Evolutionary conservation across 1,140 invertebrate genomes (phyloP).

Genomic region (Drosophila busckii): DNA sequence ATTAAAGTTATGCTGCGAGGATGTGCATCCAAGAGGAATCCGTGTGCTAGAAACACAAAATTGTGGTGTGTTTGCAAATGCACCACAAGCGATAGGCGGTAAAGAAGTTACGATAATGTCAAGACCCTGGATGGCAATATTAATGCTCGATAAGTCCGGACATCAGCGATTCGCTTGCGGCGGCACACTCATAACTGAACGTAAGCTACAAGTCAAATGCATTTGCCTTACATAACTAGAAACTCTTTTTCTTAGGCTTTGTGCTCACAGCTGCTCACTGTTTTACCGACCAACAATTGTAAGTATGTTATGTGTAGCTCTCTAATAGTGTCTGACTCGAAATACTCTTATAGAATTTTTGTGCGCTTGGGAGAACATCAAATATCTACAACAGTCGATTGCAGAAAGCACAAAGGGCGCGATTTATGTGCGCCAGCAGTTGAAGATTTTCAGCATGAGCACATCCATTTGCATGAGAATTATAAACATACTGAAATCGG

Average conservation of each 20-base stretch:
- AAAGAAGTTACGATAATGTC: slow-evolving; percentile 1
- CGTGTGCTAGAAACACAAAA: neutral
- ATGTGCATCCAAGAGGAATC: neutral
- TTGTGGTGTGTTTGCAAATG: slow-evolving; percentile 1
- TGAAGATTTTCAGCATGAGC: slow-evolving; percentile 4
- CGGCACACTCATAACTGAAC: slow-evolving; percentile 12
- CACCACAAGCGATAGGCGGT: neutral
- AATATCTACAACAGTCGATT: neutral
- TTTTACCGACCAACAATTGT: neutral
- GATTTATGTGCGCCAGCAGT: neutral
- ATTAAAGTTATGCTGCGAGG: slow-evolving; percentile 19
- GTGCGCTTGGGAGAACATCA: slow-evolving; percentile 22
- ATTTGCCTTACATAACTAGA: neutral
- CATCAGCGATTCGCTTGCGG: neutral
- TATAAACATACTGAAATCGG: neutral
- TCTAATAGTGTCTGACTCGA: neutral
- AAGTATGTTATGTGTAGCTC: neutral
- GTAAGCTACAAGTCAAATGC: neutral
- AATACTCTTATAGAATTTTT: neutral
- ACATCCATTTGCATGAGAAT: neutral
- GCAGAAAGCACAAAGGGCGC: neutral
- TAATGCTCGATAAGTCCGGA: neutral
- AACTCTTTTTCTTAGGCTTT: neutral
- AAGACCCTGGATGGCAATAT: slow-evolving; percentile 22
- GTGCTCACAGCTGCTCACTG: slow-evolving; percentile 30